These are phyloP conservation scores for Cryptocephalus moraei DNA, from an alignment of 2,888 invertebrate genomes.

Conservation along the genomic window DNA sequence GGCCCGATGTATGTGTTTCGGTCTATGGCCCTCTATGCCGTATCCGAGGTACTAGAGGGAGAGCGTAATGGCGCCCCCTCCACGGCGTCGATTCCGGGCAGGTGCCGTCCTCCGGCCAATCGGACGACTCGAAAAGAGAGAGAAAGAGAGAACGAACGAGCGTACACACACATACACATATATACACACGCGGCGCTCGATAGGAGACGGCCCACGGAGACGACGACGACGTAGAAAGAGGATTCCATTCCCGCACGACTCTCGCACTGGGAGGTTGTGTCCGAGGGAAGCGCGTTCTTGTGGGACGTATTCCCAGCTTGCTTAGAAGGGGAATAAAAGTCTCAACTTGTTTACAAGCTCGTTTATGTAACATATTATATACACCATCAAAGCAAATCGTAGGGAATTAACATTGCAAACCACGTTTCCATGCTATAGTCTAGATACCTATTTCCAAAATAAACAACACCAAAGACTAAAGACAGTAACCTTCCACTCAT, in stretches of 20 bases:
- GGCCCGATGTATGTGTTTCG: constrained; percentile 61
- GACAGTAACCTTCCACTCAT: too few species aligned
- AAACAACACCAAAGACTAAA: too few species aligned
- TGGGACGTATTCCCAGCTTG: not conserved
- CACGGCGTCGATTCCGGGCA: constrained; percentile 39
- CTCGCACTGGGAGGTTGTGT: not conserved
- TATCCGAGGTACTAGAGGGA: constrained; percentile 51
- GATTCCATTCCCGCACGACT: not conserved
- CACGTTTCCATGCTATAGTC: too few species aligned
- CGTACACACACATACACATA: constrained; percentile 10
- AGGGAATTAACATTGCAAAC: too few species aligned
- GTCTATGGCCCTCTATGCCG: constrained; percentile 69
- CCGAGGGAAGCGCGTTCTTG: not conserved
- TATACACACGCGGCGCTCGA: constrained; percentile 22
- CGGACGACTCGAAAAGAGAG: constrained; percentile 22
- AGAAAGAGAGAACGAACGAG: too few species aligned
- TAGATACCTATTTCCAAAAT: too few species aligned
- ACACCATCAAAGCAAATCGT: too few species aligned
- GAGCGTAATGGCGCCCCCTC: constrained; percentile 41
- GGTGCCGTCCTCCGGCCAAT: constrained; percentile 42
- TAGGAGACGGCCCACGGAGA: constrained; percentile 15
- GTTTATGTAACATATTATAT: too few species aligned
- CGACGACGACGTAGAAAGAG: constrained; percentile 4
- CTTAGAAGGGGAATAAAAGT: too few species aligned
- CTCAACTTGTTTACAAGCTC: too few species aligned